Conservation (phyloP, 1,140 invertebrate species). For the Elymnias hypermnestra region DNA sequence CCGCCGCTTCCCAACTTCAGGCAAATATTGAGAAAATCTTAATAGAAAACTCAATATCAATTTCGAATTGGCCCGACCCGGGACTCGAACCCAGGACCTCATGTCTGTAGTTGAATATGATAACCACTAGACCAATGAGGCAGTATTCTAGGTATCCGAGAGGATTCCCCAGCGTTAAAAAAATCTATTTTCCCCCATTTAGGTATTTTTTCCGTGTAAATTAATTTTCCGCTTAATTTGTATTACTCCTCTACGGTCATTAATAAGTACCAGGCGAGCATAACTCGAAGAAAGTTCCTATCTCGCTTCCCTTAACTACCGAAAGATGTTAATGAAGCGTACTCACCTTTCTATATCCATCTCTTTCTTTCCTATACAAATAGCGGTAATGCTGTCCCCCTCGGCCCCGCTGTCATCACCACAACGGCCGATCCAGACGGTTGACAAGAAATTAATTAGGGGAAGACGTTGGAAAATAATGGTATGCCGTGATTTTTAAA, state of each 20-base stretch:
- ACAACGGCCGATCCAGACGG: conserved; percentile 63
- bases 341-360: conserved; percentile 50
- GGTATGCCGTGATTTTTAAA: conserved; percentile 72
- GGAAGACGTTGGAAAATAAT: conserved; percentile 67
- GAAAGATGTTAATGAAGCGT: conserved; percentile 68
- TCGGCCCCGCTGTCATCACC: conserved; percentile 57
- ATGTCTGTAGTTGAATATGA: too few species aligned
- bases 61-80: too few species aligned
- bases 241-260: conserved; percentile 23
- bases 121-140: too few species aligned
- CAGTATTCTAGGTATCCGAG: too few species aligned
- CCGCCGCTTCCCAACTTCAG: too few species aligned
- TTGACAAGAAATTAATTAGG: conserved; percentile 75
- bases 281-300: conserved; percentile 55
- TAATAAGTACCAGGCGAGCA: conserved; percentile 55
- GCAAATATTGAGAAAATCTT: too few species aligned
- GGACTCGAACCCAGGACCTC: too few species aligned
- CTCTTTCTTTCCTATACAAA: conserved; percentile 24
- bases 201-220: background rate
- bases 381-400: conserved; percentile 27
- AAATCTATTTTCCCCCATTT: background rate
- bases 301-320: conserved; percentile 62
- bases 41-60: too few species aligned
- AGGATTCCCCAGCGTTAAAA: too few species aligned
- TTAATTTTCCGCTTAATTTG: conserved; percentile 5